Evolutionary conservation across 2,888 invertebrate genomes (phyloP).

Genomic region (Cosmia trapezina): DNA sequence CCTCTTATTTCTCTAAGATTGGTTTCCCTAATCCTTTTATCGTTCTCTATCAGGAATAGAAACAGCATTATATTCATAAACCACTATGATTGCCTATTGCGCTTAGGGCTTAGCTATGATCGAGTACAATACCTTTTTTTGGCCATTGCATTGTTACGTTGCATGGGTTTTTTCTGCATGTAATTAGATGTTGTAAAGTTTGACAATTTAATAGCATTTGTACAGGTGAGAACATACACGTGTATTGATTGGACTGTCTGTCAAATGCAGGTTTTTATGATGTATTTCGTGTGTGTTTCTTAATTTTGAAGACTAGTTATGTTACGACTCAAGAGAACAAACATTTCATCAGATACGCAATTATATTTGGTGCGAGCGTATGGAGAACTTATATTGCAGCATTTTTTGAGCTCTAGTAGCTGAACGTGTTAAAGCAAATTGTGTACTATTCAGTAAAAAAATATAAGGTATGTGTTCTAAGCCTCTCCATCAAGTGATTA

Average conservation of each 20-base stretch:
- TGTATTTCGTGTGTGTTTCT: slow-evolving; percentile 15
- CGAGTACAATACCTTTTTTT: slow-evolving; percentile 67
- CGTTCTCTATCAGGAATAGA: background rate
- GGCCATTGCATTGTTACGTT: slow-evolving; percentile 49
- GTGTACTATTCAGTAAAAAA: background rate
- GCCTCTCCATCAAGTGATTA: background rate
- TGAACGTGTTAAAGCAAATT: background rate
- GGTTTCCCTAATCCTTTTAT: background rate
- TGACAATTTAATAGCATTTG: slow-evolving; percentile 43
- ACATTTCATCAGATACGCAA: slow-evolving; percentile 13
- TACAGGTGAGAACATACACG: slow-evolving; percentile 48
- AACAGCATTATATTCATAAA: background rate
- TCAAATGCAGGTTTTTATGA: slow-evolving; percentile 22
- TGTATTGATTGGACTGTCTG: slow-evolving; percentile 35
- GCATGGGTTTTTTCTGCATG: slow-evolving; percentile 37
- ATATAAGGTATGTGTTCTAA: background rate
- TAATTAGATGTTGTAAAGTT: slow-evolving; percentile 48
- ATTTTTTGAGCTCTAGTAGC: background rate
- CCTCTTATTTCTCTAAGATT: background rate
- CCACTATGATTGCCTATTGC: slow-evolving; percentile 6
- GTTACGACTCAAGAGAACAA: slow-evolving; percentile 7
- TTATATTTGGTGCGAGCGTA: background rate
- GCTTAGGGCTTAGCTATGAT: slow-evolving; percentile 35
- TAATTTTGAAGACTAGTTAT: slow-evolving; percentile 25
- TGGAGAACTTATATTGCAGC: background rate